phyloP scores from a whole-genome alignment of 2,113 vertebrate genomes.

The Pachycephala philippinensis region DNA sequence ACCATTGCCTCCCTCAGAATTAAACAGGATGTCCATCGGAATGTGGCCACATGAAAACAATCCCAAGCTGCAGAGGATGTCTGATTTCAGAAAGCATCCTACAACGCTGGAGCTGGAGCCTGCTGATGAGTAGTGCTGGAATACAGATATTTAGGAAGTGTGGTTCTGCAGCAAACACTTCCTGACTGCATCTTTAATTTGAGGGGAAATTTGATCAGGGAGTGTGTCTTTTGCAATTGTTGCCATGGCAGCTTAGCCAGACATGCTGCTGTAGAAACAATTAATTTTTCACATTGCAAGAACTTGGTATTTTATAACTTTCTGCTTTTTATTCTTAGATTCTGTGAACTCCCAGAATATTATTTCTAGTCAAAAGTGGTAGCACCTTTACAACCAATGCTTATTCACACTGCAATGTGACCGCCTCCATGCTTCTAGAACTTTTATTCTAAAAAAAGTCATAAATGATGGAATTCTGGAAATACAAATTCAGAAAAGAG shows the following conservation, averaged over 20 bases:
- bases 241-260: constrained; percentile 44
- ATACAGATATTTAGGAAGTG: background rate
- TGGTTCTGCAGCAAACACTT: background rate
- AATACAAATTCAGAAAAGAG: background rate
- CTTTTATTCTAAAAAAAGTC: background rate
- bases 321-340: background rate
- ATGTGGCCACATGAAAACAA: background rate
- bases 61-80: background rate
- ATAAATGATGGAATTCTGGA: background rate
- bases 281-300: background rate
- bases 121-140: background rate
- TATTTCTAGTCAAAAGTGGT: background rate
- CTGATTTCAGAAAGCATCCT: background rate
- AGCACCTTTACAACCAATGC: background rate
- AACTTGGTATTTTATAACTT: background rate
- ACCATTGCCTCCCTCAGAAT: background rate
- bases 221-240: background rate
- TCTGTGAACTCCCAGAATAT: background rate
- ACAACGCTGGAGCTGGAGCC: background rate
- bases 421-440: background rate
- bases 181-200: background rate
- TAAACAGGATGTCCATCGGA: background rate
- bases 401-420: background rate
- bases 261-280: background rate
- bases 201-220: background rate